Conservation (phyloP, 2,888 invertebrate genomes). For the Pammene fasciana region DNA sequence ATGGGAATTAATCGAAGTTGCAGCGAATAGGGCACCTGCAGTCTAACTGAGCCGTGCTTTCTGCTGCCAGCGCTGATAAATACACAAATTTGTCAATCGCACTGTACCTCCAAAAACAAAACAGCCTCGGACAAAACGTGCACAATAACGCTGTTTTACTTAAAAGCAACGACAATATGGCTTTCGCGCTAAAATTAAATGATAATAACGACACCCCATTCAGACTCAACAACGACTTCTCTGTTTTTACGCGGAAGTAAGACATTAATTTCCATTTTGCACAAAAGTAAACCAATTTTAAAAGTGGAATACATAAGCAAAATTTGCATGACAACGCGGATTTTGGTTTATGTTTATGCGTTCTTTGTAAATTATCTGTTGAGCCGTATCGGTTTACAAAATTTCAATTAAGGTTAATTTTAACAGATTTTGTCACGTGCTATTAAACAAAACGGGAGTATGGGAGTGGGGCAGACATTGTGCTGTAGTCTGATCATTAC, state of each 20-base stretch:
- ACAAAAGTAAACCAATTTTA: conserved; percentile 71
- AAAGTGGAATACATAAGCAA: conserved; percentile 71
- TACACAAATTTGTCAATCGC: conserved; percentile 42
- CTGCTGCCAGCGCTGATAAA: conserved; percentile 51
- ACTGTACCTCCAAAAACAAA: conserved; percentile 42
- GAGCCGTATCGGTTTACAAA: conserved; percentile 43
- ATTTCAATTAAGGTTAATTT: conserved; percentile 32
- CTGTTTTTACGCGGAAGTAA: conserved; percentile 66
- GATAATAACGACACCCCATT: conserved; percentile 62
- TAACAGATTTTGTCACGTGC: conserved; percentile 29
- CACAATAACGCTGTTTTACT: conserved; percentile 41
- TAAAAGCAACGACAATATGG: conserved; percentile 51
- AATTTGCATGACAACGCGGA: conserved; percentile 72
- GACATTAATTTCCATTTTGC: conserved; percentile 73
- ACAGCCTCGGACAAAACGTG: conserved; percentile 40
- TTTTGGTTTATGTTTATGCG: conserved; percentile 58
- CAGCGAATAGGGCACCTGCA: conserved; percentile 76
- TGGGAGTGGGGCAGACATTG: conserved; percentile 47
- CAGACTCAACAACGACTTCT: conserved; percentile 61
- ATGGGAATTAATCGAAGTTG: conserved; percentile 83
- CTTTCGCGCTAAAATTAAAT: conserved; percentile 58
- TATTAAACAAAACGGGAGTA: conserved; percentile 31
- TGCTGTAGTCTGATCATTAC: conserved; percentile 68
- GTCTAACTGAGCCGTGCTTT: conserved; percentile 73
- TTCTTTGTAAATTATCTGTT: conserved; percentile 53